phyloP scores from a whole-genome alignment of 2,797 vertebrate species.

The Gorsachius magnificus region DNA sequence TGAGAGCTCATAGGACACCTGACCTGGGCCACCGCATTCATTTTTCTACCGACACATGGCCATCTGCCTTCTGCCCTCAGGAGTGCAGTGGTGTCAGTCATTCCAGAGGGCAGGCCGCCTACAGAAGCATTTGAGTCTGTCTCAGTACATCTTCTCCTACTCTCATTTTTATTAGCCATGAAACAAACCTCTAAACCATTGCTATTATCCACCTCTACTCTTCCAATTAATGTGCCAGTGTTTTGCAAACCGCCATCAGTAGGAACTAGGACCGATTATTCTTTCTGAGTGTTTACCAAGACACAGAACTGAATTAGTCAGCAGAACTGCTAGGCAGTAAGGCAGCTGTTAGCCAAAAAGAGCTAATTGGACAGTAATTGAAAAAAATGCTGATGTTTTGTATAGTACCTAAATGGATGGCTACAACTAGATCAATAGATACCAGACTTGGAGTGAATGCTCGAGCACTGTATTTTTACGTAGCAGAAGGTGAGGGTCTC shows the following conservation, averaged over 20 bases:
- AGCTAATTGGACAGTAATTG: background rate
- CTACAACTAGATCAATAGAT: background rate
- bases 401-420: background rate
- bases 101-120: background rate
- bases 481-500: background rate
- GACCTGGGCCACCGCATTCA: accelerated
- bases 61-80: background rate
- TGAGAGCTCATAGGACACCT: background rate
- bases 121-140: background rate
- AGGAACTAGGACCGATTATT: background rate
- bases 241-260: background rate
- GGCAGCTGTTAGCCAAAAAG: background rate
- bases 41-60: background rate
- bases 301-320: background rate
- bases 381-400: background rate
- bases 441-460: background rate
- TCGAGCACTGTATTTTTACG: background rate
- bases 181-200: background rate
- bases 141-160: background rate
- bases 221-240: background rate
- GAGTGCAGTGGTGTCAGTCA: background rate
- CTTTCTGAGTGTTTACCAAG: background rate
- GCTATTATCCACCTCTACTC: background rate
- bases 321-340: background rate
- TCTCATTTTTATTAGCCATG: background rate